phyloP scores from a whole-genome alignment of 2,888 invertebrate species.

The Meteorus cinctellus region DNA sequence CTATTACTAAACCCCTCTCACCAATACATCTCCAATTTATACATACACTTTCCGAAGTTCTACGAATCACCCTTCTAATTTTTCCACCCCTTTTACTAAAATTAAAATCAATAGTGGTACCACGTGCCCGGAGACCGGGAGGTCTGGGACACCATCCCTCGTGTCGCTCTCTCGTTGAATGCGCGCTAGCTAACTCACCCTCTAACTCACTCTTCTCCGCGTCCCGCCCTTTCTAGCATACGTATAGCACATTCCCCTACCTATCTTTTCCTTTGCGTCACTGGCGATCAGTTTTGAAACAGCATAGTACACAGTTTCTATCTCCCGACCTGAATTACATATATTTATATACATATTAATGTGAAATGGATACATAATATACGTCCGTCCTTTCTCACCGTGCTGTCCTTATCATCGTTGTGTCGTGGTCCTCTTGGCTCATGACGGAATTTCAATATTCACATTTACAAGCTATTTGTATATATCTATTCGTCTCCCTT shows the following conservation, averaged over 20 bases:
- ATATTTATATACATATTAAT: background rate
- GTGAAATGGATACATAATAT: background rate
- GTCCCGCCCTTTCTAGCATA: conserved; percentile 32
- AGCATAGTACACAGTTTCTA: conserved; percentile 5
- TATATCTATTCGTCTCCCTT: conserved; percentile 39
- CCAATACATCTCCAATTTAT: conserved; percentile 47
- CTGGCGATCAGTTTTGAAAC: conserved; percentile 39
- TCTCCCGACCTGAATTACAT: too few species aligned
- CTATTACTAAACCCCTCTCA: conserved; percentile 62
- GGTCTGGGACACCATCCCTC: conserved; percentile 47
- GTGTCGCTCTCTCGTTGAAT: conserved; percentile 20
- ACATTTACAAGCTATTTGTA: conserved; percentile 47
- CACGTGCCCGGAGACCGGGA: conserved; percentile 69
- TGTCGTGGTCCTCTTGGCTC: conserved; percentile 36
- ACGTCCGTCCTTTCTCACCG: conserved; percentile 37
- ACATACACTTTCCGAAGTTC: conserved; percentile 44
- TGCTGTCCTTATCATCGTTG: conserved; percentile 35
- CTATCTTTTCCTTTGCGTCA: conserved; percentile 41
- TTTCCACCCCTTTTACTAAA: conserved; percentile 74
- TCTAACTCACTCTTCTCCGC: conserved; percentile 40
- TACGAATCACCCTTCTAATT: conserved; percentile 72
- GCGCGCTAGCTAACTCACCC: conserved; percentile 26
- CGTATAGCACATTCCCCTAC: conserved; percentile 4
- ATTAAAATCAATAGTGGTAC: conserved; percentile 74
- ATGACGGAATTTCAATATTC: conserved; percentile 60